These are phyloP conservation scores for Mormyrops attenuatus DNA, from an alignment of 2,797 vertebrate genomes.

Conservation along the genomic window DNA sequence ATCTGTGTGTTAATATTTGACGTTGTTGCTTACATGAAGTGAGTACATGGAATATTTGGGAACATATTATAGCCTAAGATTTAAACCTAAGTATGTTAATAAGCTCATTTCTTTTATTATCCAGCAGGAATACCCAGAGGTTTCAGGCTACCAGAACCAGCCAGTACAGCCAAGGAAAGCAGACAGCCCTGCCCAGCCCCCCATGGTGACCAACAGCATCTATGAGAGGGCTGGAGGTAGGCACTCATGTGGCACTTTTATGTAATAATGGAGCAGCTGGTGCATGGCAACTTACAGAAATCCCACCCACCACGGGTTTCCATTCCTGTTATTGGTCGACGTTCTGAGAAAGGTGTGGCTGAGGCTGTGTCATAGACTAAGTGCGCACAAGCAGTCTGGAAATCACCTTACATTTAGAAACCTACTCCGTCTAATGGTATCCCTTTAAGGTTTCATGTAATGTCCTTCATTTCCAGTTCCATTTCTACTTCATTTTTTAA, in stretches of 20 bases:
- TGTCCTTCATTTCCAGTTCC: background rate
- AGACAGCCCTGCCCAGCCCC: slow-evolving; percentile 40
- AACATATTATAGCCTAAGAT: background rate
- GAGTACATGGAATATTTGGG: background rate
- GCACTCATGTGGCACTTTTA: slow-evolving; percentile 23
- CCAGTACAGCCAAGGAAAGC: slow-evolving; percentile 39
- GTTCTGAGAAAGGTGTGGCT: background rate
- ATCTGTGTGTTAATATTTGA: background rate
- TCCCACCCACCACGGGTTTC: background rate
- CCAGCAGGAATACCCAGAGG: slow-evolving; percentile 55
- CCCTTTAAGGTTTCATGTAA: background rate
- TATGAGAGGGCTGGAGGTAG: slow-evolving; percentile 62
- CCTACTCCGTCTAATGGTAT: background rate
- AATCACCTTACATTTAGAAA: background rate
- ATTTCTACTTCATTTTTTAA: background rate
- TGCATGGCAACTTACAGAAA: background rate
- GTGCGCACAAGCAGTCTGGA: background rate
- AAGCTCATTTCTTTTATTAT: slow-evolving; percentile 26
- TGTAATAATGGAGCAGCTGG: background rate
- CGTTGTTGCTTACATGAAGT: background rate
- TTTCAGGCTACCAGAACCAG: slow-evolving; percentile 49
- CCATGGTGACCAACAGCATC: slow-evolving; percentile 41
- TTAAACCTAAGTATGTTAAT: background rate
- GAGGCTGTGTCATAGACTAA: background rate
- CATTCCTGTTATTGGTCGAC: background rate